phyloP scores from a whole-genome alignment of 2,797 vertebrate genomes.

The Etheostoma nigrum region DNA sequence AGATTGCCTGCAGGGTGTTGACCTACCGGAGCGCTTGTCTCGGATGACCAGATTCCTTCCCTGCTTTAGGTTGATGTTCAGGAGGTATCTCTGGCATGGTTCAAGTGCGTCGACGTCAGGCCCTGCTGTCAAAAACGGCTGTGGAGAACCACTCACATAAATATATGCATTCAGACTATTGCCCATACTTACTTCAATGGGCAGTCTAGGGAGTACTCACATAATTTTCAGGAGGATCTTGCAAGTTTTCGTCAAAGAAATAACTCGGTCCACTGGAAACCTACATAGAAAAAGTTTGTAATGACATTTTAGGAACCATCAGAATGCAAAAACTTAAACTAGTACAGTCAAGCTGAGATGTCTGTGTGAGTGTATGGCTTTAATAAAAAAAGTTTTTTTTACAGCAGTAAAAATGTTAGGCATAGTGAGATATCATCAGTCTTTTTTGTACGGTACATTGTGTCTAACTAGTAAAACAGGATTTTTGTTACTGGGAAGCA shows the following conservation, averaged over 20 bases:
- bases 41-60: slow-evolving; percentile 92
- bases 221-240: slow-evolving; percentile 46
- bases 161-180: neutral
- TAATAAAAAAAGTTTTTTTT: neutral
- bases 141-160: slow-evolving; percentile 28
- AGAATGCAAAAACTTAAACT: neutral
- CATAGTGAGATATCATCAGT: slow-evolving; percentile 29
- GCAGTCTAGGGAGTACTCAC: slow-evolving; percentile 64
- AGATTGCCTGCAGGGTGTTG: neutral
- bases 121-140: slow-evolving; percentile 65
- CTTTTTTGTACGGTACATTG: slow-evolving; percentile 8
- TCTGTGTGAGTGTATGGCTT: neutral
- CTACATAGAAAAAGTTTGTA: slow-evolving; percentile 33
- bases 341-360: neutral
- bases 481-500: slow-evolving; percentile 36
- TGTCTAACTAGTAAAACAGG: slow-evolving; percentile 52
- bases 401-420: neutral
- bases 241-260: slow-evolving; percentile 44
- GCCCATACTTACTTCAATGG: neutral
- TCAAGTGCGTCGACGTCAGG: slow-evolving; percentile 65
- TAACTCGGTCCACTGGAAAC: slow-evolving; percentile 61
- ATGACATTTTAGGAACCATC: slow-evolving; percentile 15
- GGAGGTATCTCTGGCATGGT: slow-evolving; percentile 87
- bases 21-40: slow-evolving; percentile 92
- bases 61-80: slow-evolving; percentile 92